These are phyloP conservation scores for Naja naja DNA, from an alignment of 2,113 vertebrate species.

Conservation along the genomic window DNA sequence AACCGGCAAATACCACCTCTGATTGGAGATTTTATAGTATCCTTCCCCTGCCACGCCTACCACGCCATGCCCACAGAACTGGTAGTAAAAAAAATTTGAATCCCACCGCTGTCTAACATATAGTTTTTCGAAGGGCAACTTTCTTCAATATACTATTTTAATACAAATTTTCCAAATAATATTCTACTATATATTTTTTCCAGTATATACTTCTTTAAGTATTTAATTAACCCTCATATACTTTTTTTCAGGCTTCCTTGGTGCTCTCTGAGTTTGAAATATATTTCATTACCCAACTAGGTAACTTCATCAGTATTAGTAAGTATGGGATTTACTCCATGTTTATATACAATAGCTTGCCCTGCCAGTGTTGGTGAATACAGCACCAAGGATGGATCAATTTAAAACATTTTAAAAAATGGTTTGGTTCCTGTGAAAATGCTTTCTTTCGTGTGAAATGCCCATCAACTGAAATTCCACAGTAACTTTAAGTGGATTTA, in stretches of 20 bases:
- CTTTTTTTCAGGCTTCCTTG: background rate
- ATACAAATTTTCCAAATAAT: background rate
- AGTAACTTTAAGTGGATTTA: background rate
- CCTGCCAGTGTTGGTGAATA: background rate
- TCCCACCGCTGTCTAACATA: background rate
- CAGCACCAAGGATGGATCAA: background rate
- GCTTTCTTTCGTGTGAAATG: background rate
- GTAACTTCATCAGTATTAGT: background rate
- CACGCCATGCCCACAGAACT: no score
- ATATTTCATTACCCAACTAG: background rate
- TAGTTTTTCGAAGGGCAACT: background rate
- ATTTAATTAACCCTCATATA: background rate
- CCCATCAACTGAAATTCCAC: background rate
- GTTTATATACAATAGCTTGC: background rate
- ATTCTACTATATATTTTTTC: background rate
- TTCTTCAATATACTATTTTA: background rate
- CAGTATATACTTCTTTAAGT: background rate
- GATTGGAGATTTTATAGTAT: no score
- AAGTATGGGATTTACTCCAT: background rate
- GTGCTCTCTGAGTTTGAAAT: background rate
- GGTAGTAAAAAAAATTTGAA: fast-evolving
- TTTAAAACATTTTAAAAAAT: background rate
- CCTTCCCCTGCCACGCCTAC: no score
- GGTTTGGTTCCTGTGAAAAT: background rate
- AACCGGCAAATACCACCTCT: no score